Evolutionary conservation across 2,797 vertebrate species (phyloP).

Genomic region (Sebastes taczanowskii): DNA sequence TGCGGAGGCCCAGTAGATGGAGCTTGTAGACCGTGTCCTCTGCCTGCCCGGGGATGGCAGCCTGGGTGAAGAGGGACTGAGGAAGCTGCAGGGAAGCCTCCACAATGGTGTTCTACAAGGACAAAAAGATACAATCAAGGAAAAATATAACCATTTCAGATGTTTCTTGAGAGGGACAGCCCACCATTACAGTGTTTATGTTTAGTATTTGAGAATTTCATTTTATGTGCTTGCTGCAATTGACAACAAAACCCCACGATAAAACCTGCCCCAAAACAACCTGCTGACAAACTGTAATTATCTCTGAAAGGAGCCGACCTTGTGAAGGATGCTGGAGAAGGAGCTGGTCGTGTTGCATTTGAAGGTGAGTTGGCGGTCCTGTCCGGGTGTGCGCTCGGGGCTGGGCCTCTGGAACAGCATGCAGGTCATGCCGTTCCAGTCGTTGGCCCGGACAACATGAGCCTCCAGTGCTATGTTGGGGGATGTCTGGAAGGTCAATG

Average conservation of each 20-base stretch:
- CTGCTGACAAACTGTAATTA: background rate
- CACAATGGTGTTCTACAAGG: constrained; percentile 87
- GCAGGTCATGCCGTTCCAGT: constrained; percentile 97
- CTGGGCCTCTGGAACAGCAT: constrained; percentile 91
- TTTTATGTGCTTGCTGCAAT: background rate
- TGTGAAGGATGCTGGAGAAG: constrained; percentile 89
- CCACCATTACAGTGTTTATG: background rate
- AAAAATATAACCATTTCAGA: background rate
- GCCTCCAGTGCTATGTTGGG: constrained; percentile 96
- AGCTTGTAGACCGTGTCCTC: constrained; percentile 92
- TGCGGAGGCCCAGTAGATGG: constrained; percentile 95
- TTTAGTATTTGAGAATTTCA: background rate
- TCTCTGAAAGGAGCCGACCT: constrained; percentile 76
- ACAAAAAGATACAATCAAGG: background rate
- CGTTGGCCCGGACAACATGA: constrained; percentile 87
- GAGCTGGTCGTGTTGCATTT: constrained; percentile 95
- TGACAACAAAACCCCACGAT: background rate
- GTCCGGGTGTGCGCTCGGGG: constrained; percentile 82
- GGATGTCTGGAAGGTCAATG: constrained; percentile 85
- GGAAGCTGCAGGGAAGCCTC: constrained; percentile 96
- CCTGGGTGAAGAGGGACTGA: constrained; percentile 88
- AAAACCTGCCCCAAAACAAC: background rate
- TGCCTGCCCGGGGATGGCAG: constrained; percentile 72
- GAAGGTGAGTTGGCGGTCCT: constrained; percentile 93
- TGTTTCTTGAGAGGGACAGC: too few species aligned